These are phyloP conservation scores for Drosophila ogumai DNA, from an alignment of 1,140 invertebrate species.

Conservation along the genomic window DNA sequence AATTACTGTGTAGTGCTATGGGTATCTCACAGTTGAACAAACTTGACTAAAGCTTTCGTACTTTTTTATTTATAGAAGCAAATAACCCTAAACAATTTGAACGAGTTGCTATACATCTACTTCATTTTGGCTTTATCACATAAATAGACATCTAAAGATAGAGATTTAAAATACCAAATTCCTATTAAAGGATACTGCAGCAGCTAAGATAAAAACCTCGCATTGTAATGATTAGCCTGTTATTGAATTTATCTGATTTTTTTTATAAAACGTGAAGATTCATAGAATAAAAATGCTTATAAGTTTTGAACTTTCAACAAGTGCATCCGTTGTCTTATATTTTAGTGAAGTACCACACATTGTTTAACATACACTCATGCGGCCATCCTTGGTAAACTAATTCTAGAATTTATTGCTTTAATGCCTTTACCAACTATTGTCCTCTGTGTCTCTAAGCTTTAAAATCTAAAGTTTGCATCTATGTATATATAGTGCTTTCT, in stretches of 20 bases:
- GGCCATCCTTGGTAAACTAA: not conserved
- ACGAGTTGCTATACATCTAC: conserved; percentile 7
- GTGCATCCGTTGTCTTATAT: conserved; percentile 19
- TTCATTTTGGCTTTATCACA: not conserved
- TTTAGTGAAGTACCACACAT: conserved; percentile 8
- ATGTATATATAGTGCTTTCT: conserved; percentile 52
- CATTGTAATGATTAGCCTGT: not conserved
- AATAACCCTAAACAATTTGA: conserved; percentile 2
- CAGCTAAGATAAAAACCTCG: not conserved
- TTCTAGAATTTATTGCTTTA: conserved; percentile 26
- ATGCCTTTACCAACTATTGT: not conserved
- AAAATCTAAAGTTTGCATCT: conserved; percentile 44
- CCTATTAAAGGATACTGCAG: conserved; percentile 8
- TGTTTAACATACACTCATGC: not conserved
- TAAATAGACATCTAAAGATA: conserved; percentile 49
- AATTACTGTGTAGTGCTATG: no score
- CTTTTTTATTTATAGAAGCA: conserved; percentile 16
- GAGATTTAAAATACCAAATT: conserved; percentile 30
- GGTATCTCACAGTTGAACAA: not conserved
- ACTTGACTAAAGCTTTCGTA: not conserved
- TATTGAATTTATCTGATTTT: not conserved
- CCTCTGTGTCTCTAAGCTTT: not conserved
- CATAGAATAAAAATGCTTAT: no score
- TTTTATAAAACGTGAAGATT: conserved; percentile 3
- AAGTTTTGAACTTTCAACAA: conserved; percentile 24